Evolutionary conservation across 2,888 invertebrate species (phyloP), one percentile per base, ranked within the genome.

Genomic region (Meloe dianella): DNA sequence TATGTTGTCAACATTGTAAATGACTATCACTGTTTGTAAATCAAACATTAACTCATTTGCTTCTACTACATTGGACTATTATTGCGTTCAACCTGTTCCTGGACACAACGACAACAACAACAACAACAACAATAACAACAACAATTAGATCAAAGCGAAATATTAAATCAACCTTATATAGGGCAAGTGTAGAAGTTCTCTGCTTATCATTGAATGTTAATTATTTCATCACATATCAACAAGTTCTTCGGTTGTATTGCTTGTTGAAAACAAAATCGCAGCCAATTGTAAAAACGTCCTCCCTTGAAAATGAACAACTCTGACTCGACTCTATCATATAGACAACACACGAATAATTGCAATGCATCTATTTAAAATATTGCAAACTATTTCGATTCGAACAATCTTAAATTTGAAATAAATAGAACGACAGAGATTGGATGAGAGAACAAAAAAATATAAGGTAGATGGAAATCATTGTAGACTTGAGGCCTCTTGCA

Each of bases 21-120:
- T 69, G 70, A 61, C 68, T 54, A 8, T 20, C 20, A 54, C 38
- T 64, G 67, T 72, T 67, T 68, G 70, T 63, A 70, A 69, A 63
- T 71, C 74, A 73, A 73, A 75, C 73, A 71, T 61, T 65, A 67
- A 67, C 70, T 56, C 64, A 67, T 71, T 72, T 73, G 72, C 66
- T 20, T 61, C 60, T 60, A 60, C 35, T n/a, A 27, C 54, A 41
- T 30, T 35, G 17, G 17, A 32, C 57, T 20, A 60, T 27, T 60
- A 24, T 54, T 24, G 54, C 47, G 8, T 27, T 27, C 12, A 38
- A 32, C 38, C 6, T 58, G 24, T 22, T 4, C 8, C 22, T 24
- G 24, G 29, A 57, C 41, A 41, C 41, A 41, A 41, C 41, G 7
- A 41, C 8, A 8, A 29, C 57, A 32, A 58, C 57, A 47, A 9